These are phyloP conservation scores for Nomada lathburiana DNA, from an alignment of 2,888 invertebrate genomes.

Conservation along the genomic window DNA sequence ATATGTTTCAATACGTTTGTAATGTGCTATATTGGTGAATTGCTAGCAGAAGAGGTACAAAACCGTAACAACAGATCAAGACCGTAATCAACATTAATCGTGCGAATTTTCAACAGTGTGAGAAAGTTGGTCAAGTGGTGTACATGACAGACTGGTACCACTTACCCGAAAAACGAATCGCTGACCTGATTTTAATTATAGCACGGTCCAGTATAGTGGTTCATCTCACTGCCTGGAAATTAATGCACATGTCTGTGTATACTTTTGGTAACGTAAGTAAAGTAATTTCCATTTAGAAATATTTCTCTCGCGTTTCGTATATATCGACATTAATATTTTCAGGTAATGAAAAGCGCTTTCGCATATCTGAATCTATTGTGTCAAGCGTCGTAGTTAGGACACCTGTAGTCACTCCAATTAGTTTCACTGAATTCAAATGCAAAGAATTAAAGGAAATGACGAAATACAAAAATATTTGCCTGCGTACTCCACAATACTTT, in stretches of 20 bases:
- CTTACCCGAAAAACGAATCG: slow-evolving; percentile 53
- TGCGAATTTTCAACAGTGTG: slow-evolving; percentile 40
- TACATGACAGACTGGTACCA: slow-evolving; percentile 72
- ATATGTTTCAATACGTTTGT: slow-evolving; percentile 60
- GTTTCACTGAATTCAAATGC: too few species aligned
- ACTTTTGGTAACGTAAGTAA: slow-evolving; percentile 70
- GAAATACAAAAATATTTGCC: too few species aligned
- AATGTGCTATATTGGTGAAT: slow-evolving; percentile 60
- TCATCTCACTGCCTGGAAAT: slow-evolving; percentile 76
- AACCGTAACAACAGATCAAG: too few species aligned
- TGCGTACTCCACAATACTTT: too few species aligned
- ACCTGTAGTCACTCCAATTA: too few species aligned
- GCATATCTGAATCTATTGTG: too few species aligned
- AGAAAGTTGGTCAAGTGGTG: slow-evolving; percentile 54
- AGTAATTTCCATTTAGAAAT: not conserved
- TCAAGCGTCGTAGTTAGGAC: too few species aligned
- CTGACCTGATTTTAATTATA: slow-evolving; percentile 71
- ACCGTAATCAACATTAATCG: too few species aligned
- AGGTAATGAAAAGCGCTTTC: slow-evolving; percentile 60
- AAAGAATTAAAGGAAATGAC: too few species aligned
- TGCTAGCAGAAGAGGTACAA: slow-evolving; percentile 58
- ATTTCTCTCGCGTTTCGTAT: not conserved
- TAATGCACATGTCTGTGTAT: slow-evolving; percentile 72
- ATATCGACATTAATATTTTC: too few species aligned
- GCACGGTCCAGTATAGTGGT: slow-evolving; percentile 70